Evolutionary conservation across 2,888 invertebrate species (phyloP), one percentile per base, ranked within the genome.

Genomic region (Lottia scabra): DNA sequence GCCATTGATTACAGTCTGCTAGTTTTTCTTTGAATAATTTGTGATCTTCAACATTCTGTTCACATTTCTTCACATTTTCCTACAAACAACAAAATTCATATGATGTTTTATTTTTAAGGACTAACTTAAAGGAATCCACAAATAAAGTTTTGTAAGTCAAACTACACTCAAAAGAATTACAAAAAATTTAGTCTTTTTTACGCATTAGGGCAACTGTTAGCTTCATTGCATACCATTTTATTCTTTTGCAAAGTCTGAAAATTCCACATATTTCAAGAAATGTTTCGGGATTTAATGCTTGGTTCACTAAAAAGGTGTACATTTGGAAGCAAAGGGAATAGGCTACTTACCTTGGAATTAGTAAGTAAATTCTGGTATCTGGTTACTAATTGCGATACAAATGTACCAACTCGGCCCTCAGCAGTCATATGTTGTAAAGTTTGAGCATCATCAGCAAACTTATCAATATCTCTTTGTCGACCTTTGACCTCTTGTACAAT

Each of bases 1-100:
- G 93, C 96, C 97, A 97, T 84, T 96, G 95, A 85, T 96, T 95
- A 84, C 96, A 97, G 90, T 98, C 97, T 87, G 95, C 94, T 83
- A 95, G 95, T 16, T 97, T 91, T 10, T 95, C 94, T 81, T 95
- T 95, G 87, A 97, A 97, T 88, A 96, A 96, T 89, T 97, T 96
- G 88, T 98, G 97, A 90, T 98, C 98, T 1, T 80, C 75, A n/a
- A 97, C 96, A 88, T 96, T 97, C 79, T 95, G 95, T 83, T 96
- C 95, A 97, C 97, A 98, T 80, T 95, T 94, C 72, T 93, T 93
- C 44, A 95, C 94, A 16, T 96, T 91, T 84, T 98, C 97, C 91
- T 91, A 77, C 3, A 75, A 46, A 64, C 12, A 71, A 16, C 67
- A 45, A 74, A 26, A 23, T 15, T 27, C 48, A 26, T 23, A n/a